phyloP scores from a whole-genome alignment of 2,797 vertebrate species.

The Spinibarbus caldwelli region DNA sequence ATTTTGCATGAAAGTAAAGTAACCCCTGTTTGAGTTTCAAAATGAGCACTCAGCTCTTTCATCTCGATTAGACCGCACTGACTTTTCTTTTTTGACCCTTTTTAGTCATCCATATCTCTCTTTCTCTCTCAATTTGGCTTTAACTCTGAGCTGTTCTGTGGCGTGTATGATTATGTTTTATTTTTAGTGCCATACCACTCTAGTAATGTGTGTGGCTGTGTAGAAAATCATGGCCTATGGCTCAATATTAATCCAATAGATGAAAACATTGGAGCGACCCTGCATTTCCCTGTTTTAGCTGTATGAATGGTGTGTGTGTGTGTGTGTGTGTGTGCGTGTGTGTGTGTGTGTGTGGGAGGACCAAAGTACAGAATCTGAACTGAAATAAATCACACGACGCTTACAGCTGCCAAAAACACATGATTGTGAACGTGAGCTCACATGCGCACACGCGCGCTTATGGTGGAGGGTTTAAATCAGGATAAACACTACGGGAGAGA shows the following conservation, averaged over 20 bases:
- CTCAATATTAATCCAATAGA: slow-evolving; percentile 38
- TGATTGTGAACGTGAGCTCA: not conserved
- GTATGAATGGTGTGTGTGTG: slow-evolving; percentile 30
- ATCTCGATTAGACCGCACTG: slow-evolving; percentile 12
- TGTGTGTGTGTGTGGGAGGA: slow-evolving; percentile 1
- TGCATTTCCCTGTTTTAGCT: slow-evolving; percentile 39
- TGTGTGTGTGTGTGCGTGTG: not conserved
- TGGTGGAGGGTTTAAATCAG: not conserved
- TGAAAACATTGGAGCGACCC: slow-evolving; percentile 32
- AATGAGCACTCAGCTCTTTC: slow-evolving; percentile 35
- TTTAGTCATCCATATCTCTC: not conserved
- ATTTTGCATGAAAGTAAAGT: slow-evolving; percentile 47
- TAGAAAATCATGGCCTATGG: slow-evolving; percentile 31
- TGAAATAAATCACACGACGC: slow-evolving; percentile 13
- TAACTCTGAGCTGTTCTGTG: slow-evolving; percentile 19
- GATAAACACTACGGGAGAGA: slow-evolving; percentile 1
- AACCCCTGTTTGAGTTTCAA: slow-evolving; percentile 42
- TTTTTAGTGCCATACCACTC: slow-evolving; percentile 30
- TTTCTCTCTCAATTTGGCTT: not conserved
- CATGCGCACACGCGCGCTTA: not conserved
- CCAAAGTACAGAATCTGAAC: slow-evolving; percentile 12
- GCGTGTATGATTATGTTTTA: slow-evolving; percentile 34
- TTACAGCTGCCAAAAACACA: slow-evolving; percentile 23
- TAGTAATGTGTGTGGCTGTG: slow-evolving; percentile 37
- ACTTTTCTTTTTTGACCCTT: slow-evolving; percentile 24